These are phyloP conservation scores for Psittacula echo DNA, from an alignment of 2,797 vertebrate genomes.

Conservation along the genomic window DNA sequence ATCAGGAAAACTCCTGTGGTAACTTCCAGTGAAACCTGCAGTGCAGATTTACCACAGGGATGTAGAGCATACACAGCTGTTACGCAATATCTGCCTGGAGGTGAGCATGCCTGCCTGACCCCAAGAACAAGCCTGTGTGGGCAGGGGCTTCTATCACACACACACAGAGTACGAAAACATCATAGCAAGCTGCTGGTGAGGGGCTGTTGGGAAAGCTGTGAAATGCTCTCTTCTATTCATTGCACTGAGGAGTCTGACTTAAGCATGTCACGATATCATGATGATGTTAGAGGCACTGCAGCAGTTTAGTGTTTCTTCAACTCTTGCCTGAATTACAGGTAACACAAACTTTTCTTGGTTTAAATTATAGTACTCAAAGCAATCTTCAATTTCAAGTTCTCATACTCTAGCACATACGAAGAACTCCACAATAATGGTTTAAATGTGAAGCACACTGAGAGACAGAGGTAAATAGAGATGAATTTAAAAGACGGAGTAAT, in stretches of 20 bases:
- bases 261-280: not conserved
- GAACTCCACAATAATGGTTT: not conserved
- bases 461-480: not conserved
- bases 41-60: fast-evolving
- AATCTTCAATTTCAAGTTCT: not conserved
- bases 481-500: not conserved
- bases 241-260: not conserved
- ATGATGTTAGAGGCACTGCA: not conserved
- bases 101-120: fast-evolving
- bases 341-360: not conserved
- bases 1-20: not conserved
- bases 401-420: not conserved
- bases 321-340: not conserved
- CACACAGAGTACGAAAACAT: not conserved
- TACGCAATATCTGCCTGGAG: not conserved
- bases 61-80: not conserved
- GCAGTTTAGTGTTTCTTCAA: not conserved
- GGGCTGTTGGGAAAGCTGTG: fast-evolving
- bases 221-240: not conserved
- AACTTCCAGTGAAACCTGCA: not conserved
- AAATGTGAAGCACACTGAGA: not conserved
- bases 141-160: not conserved
- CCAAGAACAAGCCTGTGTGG: fast-evolving
- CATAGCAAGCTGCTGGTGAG: not conserved
- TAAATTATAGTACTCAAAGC: not conserved